Evolutionary conservation across 2,797 vertebrate species (phyloP), one percentile per base, ranked within the genome.

Genomic region (Lepus townsendii): DNA sequence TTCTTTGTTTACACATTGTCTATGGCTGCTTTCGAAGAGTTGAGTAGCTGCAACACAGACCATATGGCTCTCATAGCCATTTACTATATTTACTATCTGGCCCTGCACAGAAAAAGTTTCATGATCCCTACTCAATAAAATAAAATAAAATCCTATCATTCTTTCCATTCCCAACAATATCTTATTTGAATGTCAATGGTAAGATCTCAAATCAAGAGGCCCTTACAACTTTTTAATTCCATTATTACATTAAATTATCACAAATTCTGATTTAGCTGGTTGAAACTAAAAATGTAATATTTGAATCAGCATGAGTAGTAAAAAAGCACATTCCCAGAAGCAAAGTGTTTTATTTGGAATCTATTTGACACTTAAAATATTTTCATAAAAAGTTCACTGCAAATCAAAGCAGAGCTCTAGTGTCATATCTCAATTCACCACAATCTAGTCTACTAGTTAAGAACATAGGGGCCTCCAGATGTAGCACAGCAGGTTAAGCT

Each of bases 201-300:
- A 93, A 42, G 22, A 94, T 71, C n/a, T 87, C 93, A 96, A 86
- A 66, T 60, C 87, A 96, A 96, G 24, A 96, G 93, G 26, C 7
- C 68, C 62, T 57, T 83, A 57, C 13, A 87, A n/a, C 14, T 78
- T 93, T 92, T 90, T 85, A 95, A 71, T 91, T 92, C 60, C 88
- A 93, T 1, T 73, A 89, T 78, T 47, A 75, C 16, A 88, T 88
- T 88, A 95, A 94, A 69, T 83, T 91, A 76, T 78, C 42, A 80
- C 17, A 91, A 96, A 89, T 84, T 30, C n/a, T 93, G 38, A 94
- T 95, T 82, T 0, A 79, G 22, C 65, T n/a, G 47, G 38, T 26
- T 82, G 14, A 93, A 96, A 94, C 62, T 84, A 87, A 83, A 91
- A 20, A 84, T 83, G 62, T 79, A 68, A 93, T 62, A 90, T 69